Conservation (phyloP, 2,888 invertebrate genomes). For the Ectropis crepuscularia region DNA sequence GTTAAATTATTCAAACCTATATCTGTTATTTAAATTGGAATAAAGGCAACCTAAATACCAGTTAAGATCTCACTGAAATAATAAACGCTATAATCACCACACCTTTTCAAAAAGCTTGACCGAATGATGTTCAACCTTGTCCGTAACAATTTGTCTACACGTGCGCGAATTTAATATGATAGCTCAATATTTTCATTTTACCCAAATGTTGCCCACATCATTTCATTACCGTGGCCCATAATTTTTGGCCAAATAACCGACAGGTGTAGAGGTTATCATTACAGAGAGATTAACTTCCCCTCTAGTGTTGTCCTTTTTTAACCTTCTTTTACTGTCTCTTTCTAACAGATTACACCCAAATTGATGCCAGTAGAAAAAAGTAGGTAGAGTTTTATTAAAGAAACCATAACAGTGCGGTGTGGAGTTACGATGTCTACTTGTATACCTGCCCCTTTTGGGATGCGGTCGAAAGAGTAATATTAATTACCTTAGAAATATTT, state of each 20-base stretch:
- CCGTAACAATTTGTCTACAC: slow-evolving; percentile 29
- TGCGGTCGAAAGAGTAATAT: slow-evolving; percentile 45
- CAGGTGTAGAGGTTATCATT: slow-evolving; percentile 78
- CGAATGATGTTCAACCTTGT: slow-evolving; percentile 6
- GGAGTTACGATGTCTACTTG: slow-evolving; percentile 43
- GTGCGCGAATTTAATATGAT: slow-evolving; percentile 34
- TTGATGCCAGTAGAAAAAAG: slow-evolving; percentile 46
- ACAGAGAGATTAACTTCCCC: slow-evolving; percentile 70
- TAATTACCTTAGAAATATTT: slow-evolving; percentile 36
- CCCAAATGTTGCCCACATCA: slow-evolving; percentile 40
- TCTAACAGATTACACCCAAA: slow-evolving; percentile 46
- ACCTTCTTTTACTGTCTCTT: slow-evolving; percentile 37
- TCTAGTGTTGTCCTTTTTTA: slow-evolving; percentile 48
- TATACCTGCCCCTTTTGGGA: slow-evolving; percentile 44
- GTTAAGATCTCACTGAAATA: not conserved
- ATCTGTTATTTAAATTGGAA: no score
- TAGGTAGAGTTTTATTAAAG: slow-evolving; percentile 45
- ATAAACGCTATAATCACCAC: not conserved
- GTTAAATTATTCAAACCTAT: no score
- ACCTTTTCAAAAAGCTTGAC: slow-evolving; percentile 6
- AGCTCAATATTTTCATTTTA: slow-evolving; percentile 33
- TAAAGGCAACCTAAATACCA: not conserved
- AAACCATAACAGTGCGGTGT: slow-evolving; percentile 55
- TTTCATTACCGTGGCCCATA: slow-evolving; percentile 61
- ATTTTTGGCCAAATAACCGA: slow-evolving; percentile 63